phyloP scores from a whole-genome alignment of 2,797 vertebrate genomes.

The Enteromius paludinosus region DNA sequence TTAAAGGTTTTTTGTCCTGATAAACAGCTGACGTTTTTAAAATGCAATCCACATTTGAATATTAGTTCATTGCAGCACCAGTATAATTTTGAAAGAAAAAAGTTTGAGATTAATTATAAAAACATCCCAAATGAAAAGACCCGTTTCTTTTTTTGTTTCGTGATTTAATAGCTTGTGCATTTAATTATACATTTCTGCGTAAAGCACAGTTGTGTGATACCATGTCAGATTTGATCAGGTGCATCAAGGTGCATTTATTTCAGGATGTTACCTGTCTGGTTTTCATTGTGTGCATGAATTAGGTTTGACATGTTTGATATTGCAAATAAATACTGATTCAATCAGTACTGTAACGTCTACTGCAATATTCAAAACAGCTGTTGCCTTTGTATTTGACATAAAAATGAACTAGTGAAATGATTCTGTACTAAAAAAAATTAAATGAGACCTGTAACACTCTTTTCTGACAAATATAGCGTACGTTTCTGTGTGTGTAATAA shows the following conservation, averaged over 20 bases:
- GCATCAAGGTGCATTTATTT: background rate
- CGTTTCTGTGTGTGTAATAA: background rate
- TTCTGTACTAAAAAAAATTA: background rate
- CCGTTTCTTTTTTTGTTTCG: background rate
- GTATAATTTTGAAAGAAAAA: background rate
- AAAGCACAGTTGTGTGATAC: background rate
- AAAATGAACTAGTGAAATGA: background rate
- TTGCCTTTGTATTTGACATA: background rate
- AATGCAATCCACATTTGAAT: background rate
- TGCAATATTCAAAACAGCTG: background rate
- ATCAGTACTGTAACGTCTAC: background rate
- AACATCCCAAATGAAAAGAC: background rate
- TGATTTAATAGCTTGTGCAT: background rate
- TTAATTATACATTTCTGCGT: background rate
- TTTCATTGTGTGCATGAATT: slow-evolving; percentile 14
- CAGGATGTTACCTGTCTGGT: background rate
- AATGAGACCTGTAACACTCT: background rate
- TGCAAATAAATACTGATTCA: too few relatives aligned
- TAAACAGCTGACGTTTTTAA: background rate
- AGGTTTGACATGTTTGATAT: background rate
- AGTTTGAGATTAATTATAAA: background rate
- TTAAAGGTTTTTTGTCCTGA: background rate
- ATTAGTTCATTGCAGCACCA: background rate
- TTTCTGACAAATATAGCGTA: background rate
- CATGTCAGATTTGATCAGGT: background rate